Evolutionary conservation across 2,797 vertebrate species (phyloP).

Genomic region (Anguilla pacifica): DNA sequence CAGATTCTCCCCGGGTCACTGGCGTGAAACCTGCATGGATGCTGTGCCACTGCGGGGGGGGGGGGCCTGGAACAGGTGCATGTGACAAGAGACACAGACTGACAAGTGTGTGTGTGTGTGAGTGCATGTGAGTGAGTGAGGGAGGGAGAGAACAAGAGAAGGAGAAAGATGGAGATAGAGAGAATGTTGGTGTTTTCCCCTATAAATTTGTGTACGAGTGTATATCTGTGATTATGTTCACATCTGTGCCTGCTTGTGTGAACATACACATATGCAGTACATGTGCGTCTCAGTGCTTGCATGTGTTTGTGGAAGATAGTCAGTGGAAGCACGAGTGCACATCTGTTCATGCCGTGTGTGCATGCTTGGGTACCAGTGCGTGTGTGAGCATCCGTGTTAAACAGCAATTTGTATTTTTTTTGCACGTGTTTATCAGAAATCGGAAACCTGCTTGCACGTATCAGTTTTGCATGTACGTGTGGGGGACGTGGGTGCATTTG

Average conservation of each 20-base stretch:
- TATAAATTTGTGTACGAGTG: background rate
- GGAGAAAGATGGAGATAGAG: too few species aligned
- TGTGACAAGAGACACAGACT: background rate
- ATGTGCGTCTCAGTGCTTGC: background rate
- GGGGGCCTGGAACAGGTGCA: background rate
- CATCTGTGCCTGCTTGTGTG: background rate
- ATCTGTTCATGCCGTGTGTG: background rate
- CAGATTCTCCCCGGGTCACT: background rate
- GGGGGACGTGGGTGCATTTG: background rate
- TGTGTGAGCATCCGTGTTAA: background rate
- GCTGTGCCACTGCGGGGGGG: background rate
- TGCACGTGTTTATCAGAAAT: background rate
- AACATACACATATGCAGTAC: background rate
- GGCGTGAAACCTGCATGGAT: background rate
- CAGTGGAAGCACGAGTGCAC: background rate
- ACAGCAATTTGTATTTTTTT: background rate
- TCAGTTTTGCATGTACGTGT: background rate
- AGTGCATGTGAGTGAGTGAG: background rate
- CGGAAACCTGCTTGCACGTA: background rate
- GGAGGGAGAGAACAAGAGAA: too few species aligned
- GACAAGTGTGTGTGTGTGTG: conserved; percentile 1
- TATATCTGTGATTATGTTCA: background rate
- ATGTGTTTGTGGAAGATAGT: background rate
- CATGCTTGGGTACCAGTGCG: too few species aligned
- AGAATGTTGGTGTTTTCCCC: background rate